Evolutionary conservation across 2,797 vertebrate genomes (phyloP), one percentile per base, ranked within the genome.

Genomic region (Carduelis carduelis): DNA sequence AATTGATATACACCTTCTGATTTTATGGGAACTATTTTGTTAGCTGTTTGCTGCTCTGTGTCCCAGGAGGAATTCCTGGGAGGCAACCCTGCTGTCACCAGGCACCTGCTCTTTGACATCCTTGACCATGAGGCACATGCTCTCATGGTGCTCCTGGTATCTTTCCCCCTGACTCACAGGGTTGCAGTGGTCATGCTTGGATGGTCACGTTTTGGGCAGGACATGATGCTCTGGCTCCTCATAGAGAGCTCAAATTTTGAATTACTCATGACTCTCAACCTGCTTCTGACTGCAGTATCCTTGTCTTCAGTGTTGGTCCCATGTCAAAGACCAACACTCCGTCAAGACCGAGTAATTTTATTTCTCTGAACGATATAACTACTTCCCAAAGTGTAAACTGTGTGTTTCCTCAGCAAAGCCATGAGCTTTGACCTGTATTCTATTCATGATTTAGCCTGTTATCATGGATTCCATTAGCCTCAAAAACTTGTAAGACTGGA

Each of bases 361-460:
- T 93, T 94, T 79, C 77, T 72, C 65, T 82, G 35, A 46, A 56
- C 26, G 28, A 65, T 55, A 11, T 39, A 72, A 47, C 41, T 88
- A 4, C 55, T 90, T 70, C 41, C n/a, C 17, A 39, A 76, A 71
- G 34, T 35, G 28, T 68, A 78, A 88, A 35, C 14, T 76, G 41
- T 63, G 61, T 4, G 21, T 95, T 91, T 94, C 61, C 56, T 94
- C 39, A 74, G 43, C 4, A 27, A 55, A 75, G 44, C 50, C 65
- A 5, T 83, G 74, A 82, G 80, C 32, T 94, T 93, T 91, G 69
- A 47, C 66, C 19, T 61, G 19, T 69, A 65, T 72, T 77, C 39
- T 32, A 46, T n/a, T 76, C 50, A 76, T 87, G 47, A 90, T 79
- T 91, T 89, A 82, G 21, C 47, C 41, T 95, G 55, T 84, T 95